Conservation (phyloP, 2,888 invertebrate species). For the Mythimna impura region DNA sequence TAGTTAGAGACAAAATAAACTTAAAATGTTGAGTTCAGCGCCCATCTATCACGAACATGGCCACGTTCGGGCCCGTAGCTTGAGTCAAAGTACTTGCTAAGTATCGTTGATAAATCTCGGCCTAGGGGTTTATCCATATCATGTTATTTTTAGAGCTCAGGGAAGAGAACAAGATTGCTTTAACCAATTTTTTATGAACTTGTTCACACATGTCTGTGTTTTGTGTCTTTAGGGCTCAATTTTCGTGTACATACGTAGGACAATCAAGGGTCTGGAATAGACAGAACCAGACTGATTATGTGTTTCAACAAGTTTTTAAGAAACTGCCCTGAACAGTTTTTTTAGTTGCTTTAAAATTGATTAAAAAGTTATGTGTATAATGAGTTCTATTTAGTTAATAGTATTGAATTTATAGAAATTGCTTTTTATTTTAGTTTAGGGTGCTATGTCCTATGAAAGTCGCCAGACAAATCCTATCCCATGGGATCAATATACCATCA, state of each 20-base stretch:
- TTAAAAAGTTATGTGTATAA: too few species aligned
- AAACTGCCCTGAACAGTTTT: not conserved
- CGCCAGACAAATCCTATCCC: slow-evolving; percentile 24
- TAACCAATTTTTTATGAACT: not conserved
- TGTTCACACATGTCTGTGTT: not conserved
- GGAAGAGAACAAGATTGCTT: not conserved
- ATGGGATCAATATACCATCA: slow-evolving; percentile 34
- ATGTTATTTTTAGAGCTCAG: not conserved
- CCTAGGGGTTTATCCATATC: not conserved
- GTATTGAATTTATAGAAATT: not conserved
- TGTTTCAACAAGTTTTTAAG: not conserved
- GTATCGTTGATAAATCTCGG: not conserved
- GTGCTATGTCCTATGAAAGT: not conserved
- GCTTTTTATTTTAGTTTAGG: not conserved
- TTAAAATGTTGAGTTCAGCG: too few species aligned
- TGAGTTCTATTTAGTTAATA: not conserved
- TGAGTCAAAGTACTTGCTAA: not conserved
- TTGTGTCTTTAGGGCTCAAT: not conserved
- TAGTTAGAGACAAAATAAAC: too few species aligned
- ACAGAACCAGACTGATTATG: not conserved
- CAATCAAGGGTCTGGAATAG: not conserved
- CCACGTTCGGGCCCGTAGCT: too few species aligned
- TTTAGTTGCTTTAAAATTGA: not conserved
- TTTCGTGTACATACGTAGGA: not conserved
- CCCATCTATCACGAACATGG: too few species aligned